Base-by-base conservation (phyloP, 2,797 vertebrate genomes). In the Eptatretus atami region DNA sequence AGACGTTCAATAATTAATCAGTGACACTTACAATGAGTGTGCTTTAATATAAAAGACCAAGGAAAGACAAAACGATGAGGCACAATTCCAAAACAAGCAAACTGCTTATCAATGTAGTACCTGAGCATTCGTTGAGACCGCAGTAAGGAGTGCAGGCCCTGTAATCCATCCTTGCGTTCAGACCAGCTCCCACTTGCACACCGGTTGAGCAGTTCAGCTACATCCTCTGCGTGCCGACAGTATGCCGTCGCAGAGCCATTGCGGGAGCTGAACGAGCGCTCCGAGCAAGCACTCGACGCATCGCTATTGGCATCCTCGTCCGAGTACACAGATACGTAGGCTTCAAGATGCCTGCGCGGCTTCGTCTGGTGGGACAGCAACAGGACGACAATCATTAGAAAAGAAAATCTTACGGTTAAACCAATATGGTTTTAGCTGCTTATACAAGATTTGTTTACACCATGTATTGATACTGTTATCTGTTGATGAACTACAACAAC, bases 121-220 rank as follows among this genome's bases (percentile, higher is more conserved):
- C 90, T 94, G 69, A 96, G 80, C 15, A 81, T 86, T 65, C 87
- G 81, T 70, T 94, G 86, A 71, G 83, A 90, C 75, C 87, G 90
- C 0, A 96, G 53, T 53, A 96, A 73, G 13, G 81, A 81, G 68
- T 96, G 90, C 9, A 95, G 76, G 53, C 86, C 90, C 53, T 94
- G 68, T 8, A 96, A 79, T 2, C 90, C 87, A 71, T 96, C 87
- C 65, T 96, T 94, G 70, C 87, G 81, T 71, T 94, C 90, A 13
- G 87, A 90, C 87, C 86, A 96, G 72, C 94, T 96, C 71, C 84
- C 77, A 66, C 86, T 93, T 64, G 90, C 90, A 67, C 87, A 94
- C 64, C 85, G 81, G 68, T 96, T 95, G 57, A 96, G 76, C 69
- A 96, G 86, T 73, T 96, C 88, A 1, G 88, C 88, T 65, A 95